These are phyloP conservation scores for Drosophila cognata DNA, from an alignment of 2,888 invertebrate genomes.

Conservation along the genomic window DNA sequence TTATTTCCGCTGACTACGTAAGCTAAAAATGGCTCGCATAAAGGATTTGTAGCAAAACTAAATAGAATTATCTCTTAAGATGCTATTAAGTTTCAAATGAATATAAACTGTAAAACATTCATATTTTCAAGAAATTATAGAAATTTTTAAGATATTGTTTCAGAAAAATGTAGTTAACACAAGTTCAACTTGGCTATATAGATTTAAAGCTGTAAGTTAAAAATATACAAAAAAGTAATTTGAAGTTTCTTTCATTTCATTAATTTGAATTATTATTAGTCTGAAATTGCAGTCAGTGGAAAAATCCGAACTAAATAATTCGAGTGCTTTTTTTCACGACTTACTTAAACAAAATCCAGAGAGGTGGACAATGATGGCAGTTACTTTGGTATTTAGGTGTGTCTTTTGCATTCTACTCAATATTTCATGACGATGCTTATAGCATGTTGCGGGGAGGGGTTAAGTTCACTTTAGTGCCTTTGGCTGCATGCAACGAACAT, in stretches of 20 bases:
- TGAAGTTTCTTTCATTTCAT: neutral
- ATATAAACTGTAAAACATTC: too few species aligned
- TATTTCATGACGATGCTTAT: neutral
- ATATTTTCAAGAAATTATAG: neutral
- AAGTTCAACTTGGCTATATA: neutral
- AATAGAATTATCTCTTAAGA: neutral
- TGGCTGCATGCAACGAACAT: slow-evolving; percentile 40
- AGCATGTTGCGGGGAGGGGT: neutral
- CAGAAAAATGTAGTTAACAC: neutral
- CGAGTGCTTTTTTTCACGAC: neutral
- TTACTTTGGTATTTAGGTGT: slow-evolving; percentile 1
- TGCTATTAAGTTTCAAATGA: neutral
- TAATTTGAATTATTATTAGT: neutral
- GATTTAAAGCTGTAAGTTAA: neutral
- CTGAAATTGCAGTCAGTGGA: neutral
- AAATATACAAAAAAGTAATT: neutral
- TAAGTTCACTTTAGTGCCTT: neutral
- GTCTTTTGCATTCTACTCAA: neutral
- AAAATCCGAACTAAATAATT: neutral
- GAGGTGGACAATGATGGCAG: slow-evolving; percentile 10
- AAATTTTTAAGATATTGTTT: neutral
- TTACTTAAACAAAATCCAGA: slow-evolving; percentile 12
- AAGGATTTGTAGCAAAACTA: neutral
- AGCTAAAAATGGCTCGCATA: neutral
- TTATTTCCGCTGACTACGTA: neutral